These are phyloP conservation scores for Drosophila parabipectinata DNA, from an alignment of 1,140 invertebrate species.

Conservation along the genomic window DNA sequence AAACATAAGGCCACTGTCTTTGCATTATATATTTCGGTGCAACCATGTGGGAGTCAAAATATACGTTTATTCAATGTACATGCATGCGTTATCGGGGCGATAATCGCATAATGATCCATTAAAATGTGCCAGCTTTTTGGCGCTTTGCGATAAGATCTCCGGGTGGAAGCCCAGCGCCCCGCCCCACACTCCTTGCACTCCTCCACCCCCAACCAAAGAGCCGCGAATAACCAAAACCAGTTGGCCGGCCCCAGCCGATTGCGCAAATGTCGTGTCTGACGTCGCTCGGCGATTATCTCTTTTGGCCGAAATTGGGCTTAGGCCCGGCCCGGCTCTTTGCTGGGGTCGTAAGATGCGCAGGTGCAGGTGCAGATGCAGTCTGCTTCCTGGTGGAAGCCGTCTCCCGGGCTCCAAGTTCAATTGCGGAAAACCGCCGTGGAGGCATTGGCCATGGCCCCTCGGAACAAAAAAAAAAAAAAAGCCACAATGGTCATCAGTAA, in stretches of 20 bases:
- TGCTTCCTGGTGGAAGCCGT: slow-evolving; percentile 49
- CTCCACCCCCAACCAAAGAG: neutral
- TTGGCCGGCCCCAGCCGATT: slow-evolving; percentile 39
- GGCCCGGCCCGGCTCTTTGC: neutral
- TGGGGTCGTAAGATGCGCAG: slow-evolving; percentile 27
- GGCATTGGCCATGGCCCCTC: slow-evolving; percentile 60
- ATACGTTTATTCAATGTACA: too few relatives aligned
- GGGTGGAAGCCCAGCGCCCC: slow-evolving; percentile 7
- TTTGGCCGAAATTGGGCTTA: slow-evolving; percentile 9
- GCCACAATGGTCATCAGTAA: slow-evolving; percentile 4
- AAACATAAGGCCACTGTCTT: too few relatives aligned
- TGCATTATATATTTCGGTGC: too few relatives aligned
- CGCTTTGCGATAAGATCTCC: neutral
- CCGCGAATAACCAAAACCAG: slow-evolving; percentile 23
- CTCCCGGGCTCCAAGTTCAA: slow-evolving; percentile 55
- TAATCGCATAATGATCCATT: slow-evolving; percentile 29
- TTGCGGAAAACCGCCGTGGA: slow-evolving; percentile 65
- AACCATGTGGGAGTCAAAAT: too few relatives aligned
- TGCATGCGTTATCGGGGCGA: slow-evolving; percentile 6
- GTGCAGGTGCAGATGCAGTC: slow-evolving; percentile 17
- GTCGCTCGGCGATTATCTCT: slow-evolving; percentile 36
- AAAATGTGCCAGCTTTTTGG: slow-evolving; percentile 1
- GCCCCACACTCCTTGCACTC: neutral
- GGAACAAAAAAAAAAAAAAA: neutral
- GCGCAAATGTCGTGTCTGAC: slow-evolving; percentile 68